phyloP scores from a whole-genome alignment of 2,888 invertebrate genomes.

The Choreutis nemorana region DNA sequence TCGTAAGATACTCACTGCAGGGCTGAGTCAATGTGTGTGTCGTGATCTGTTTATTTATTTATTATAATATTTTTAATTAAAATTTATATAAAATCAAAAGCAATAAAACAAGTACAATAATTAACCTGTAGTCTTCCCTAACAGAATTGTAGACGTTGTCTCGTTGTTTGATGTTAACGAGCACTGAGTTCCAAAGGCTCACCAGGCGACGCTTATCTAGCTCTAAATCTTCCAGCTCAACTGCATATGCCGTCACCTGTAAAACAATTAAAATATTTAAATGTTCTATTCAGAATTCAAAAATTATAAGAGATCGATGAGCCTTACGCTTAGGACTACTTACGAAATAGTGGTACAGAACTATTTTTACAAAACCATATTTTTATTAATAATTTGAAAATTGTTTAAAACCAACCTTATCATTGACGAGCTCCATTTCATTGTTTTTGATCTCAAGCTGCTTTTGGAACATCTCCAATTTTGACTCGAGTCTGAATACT shows the following conservation, averaged over 20 bases:
- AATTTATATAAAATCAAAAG: too few species aligned
- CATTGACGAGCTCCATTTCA: constrained; percentile 64
- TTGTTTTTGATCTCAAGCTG: constrained; percentile 72
- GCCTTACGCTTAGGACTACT: too few species aligned
- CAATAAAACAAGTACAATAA: too few species aligned
- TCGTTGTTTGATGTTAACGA: constrained; percentile 73
- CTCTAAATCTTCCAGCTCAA: constrained; percentile 76
- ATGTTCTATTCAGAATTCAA: not conserved
- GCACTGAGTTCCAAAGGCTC: constrained; percentile 78
- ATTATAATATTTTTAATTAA: too few species aligned
- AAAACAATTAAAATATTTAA: not conserved
- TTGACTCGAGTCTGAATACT: constrained; percentile 74
- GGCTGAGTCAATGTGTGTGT: too few species aligned
- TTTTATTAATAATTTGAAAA: not conserved
- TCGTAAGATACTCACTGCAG: too few species aligned
- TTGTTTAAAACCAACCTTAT: constrained; percentile 34
- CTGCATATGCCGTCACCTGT: constrained; percentile 72
- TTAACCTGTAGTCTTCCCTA: constrained; percentile 59
- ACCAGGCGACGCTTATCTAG: constrained; percentile 74
- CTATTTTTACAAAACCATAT: too few species aligned
- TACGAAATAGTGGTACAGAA: too few species aligned
- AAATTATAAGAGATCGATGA: too few species aligned
- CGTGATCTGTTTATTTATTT: too few species aligned
- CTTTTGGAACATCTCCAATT: constrained; percentile 68
- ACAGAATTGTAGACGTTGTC: constrained; percentile 72